A percentile compares a stretch with the other conserved stretches of the same genome.
These are phyloP conservation scores for Chlamydotis undulata DNA, from an alignment of 2,113 vertebrate genomes.

Conservation along the genomic window DNA sequence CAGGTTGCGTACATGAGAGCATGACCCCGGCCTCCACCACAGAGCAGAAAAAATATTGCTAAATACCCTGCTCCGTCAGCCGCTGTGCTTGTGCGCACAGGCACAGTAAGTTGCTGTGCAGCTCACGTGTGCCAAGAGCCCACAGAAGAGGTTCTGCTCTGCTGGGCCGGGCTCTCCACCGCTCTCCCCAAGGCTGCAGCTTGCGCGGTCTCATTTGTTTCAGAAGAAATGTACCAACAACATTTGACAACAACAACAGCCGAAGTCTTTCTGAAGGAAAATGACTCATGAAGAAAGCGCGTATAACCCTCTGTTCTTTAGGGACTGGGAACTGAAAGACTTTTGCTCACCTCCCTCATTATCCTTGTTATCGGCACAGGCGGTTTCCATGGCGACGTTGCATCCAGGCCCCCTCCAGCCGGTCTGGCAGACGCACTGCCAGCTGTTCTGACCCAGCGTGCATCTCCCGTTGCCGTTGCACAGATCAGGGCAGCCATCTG, in stretches of 20 bases:
- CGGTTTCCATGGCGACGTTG: slow-evolving; percentile 98
- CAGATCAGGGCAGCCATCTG: slow-evolving; percentile 98
- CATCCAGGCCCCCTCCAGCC: slow-evolving; percentile 98
- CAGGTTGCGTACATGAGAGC: background rate
- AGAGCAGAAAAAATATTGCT: background rate
- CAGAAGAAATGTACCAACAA: background rate
- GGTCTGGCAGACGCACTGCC: slow-evolving; percentile 98
- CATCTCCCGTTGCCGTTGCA: slow-evolving; percentile 98
- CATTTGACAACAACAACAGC: background rate
- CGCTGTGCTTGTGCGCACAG: background rate
- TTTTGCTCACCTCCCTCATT: slow-evolving; percentile 96
- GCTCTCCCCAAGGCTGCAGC: background rate
- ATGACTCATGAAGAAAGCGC: background rate
- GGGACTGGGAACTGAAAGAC: slow-evolving; percentile 59
- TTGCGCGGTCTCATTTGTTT: background rate
- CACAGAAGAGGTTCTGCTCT: background rate
- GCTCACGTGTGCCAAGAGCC: fast-evolving
- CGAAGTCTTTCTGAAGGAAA: slow-evolving; percentile 8
- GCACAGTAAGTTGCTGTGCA: background rate
- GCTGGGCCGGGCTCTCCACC: background rate
- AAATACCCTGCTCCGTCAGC: background rate
- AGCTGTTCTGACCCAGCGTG: slow-evolving; percentile 98
- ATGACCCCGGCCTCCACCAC: background rate
- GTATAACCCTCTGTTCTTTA: slow-evolving; percentile 13
- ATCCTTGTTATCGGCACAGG: slow-evolving; percentile 98